Base-by-base conservation (phyloP, 2,797 vertebrate species). In the Clarias platycephalus region DNA sequence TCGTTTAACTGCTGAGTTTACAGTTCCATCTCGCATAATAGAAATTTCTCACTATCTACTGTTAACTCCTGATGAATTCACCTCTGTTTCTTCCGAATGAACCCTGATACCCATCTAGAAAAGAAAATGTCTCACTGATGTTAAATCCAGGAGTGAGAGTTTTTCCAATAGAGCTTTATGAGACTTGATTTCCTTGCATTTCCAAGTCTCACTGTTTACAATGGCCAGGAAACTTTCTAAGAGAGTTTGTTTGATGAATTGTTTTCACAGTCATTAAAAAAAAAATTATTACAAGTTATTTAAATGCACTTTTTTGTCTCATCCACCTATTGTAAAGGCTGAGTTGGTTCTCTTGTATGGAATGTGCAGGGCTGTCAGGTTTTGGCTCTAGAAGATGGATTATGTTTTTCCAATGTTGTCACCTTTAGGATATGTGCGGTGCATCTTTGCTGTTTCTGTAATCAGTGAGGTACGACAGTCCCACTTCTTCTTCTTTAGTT, bases 361-460 rank as follows among this genome's bases (percentile, higher is more conserved):
- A 3, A 62, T 62, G 10, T 37, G 57, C 57, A 58, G 22, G 57
- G 34, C 57, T 78, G 57, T 62, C 76, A 57, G 72, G 8, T 57
- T 57, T 75, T 31, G 18, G 12, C 72, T 57, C 16, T 20, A 20
- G 26, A 75, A 57, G 49, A 78, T 78, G 28, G 76, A 78, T 78
- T 78, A 58, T 58, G 57, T 22, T 78, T 78, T 62, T 78, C 57
- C 57, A 37, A 4, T 62, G 31, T 62, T 62, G 76, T 62, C 76
- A 40, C 76, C 57, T 62, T 78, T 78, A 78, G 58, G 57, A 78
- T 62, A 60, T 37, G 75, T n/a, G 20, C 40, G 76, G 34, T 78
- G 7, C 57, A 4, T 55, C n/a, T 75, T 34, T 77, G 22, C 75
- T 1, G 31, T 62, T 62, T 78, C 57, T 62, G 75, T 62, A 62